Evolutionary conservation across 2,888 invertebrate species (phyloP).

Genomic region (Metacarcinus magister): DNA sequence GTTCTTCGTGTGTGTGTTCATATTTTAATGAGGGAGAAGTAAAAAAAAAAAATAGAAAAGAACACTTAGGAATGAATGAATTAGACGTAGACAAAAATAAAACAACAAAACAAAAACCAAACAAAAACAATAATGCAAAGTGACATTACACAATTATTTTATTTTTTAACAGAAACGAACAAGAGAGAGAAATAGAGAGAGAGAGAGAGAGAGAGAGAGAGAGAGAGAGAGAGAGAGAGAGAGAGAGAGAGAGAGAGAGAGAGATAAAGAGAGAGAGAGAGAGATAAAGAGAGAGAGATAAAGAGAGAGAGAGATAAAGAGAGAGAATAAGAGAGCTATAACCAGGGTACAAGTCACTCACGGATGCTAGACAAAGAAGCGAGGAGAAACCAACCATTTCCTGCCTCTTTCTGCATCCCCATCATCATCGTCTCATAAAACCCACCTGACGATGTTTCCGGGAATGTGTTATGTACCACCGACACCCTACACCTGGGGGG

Average conservation of each 20-base stretch:
- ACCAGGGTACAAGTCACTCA: not conserved
- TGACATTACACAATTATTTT: no score
- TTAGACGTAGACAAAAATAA: no score
- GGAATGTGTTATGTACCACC: not conserved
- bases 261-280: slow-evolving; percentile 29
- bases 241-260: slow-evolving; percentile 57
- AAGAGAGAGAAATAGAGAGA: no score
- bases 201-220: slow-evolving; percentile 52
- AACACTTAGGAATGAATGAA: no score
- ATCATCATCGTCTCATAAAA: slow-evolving; percentile 22
- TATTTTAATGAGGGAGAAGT: no score
- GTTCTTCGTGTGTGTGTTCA: not conserved
- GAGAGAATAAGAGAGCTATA: not conserved
- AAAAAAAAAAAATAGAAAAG: no score
- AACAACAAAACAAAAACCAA: no score
- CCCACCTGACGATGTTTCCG: not conserved
- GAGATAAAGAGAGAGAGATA: not conserved
- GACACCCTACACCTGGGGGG: not conserved
- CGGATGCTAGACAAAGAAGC: not conserved
- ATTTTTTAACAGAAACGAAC: no score
- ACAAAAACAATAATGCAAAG: not conserved
- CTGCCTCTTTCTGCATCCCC: not conserved
- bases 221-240: slow-evolving; percentile 64
- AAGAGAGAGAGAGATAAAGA: slow-evolving; percentile 11
- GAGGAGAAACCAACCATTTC: not conserved